A percentile compares a stretch with the other conserved stretches of the same genome.
These are phyloP conservation scores for Circaetus gallicus DNA, from an alignment of 2,113 vertebrate species.

Conservation along the genomic window DNA sequence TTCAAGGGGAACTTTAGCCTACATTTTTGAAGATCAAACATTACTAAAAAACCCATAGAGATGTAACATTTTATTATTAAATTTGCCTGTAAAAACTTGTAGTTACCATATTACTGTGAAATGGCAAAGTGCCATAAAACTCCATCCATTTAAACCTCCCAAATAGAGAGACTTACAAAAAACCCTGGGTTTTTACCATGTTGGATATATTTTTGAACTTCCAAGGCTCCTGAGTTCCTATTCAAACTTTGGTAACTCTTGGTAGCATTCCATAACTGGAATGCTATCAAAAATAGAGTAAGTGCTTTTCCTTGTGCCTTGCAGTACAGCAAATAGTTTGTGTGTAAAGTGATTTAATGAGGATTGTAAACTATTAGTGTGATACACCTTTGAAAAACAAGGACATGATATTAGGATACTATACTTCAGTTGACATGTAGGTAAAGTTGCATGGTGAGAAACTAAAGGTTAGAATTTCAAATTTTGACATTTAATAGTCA, in stretches of 20 bases:
- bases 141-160: not conserved
- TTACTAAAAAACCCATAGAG: not conserved
- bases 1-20: not conserved
- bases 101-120: not conserved
- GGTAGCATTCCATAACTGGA: not conserved
- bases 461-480: not conserved
- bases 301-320: not conserved
- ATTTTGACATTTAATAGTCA: not conserved
- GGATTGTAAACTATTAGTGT: not conserved
- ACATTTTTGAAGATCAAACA: not conserved
- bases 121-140: not conserved
- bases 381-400: not conserved
- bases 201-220: not conserved
- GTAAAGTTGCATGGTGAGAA: not conserved
- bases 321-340: not conserved
- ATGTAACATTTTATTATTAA: not conserved
- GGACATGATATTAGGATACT: not conserved
- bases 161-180: not conserved
- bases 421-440: not conserved
- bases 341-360: not conserved
- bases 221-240: not conserved
- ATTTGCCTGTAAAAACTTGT: not conserved
- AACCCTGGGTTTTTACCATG: rapidly evolving
- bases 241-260: not conserved
- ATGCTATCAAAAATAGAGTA: not conserved